Conservation (phyloP, 2,113 vertebrate species). For the Tinamus guttatus region DNA sequence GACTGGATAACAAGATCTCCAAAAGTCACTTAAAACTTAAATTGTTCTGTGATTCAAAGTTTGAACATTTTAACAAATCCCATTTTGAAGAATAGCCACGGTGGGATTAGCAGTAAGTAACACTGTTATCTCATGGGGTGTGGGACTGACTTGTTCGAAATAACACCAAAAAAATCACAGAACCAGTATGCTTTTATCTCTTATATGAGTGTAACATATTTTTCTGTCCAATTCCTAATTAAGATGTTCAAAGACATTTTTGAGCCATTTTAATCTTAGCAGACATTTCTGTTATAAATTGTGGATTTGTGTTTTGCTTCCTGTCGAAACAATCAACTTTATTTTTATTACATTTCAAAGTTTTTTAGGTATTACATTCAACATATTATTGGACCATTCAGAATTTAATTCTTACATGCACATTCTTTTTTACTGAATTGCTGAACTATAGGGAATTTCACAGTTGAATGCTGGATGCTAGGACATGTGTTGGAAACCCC, state of each 20-base stretch:
- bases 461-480: not conserved
- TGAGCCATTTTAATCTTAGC: not conserved
- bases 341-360: not conserved
- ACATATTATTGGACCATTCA: not conserved
- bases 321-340: not conserved
- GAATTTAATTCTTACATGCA: not conserved
- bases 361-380: fast-evolving
- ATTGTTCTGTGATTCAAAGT: not conserved
- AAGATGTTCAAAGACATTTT: not conserved
- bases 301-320: not conserved
- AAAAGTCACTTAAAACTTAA: not conserved
- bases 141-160: not conserved
- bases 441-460: not conserved
- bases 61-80: not conserved
- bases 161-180: not conserved
- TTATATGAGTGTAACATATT: fast-evolving
- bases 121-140: not conserved
- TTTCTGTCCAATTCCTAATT: not conserved
- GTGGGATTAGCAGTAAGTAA: not conserved
- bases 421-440: not conserved
- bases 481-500: fast-evolving
- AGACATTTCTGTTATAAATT: not conserved
- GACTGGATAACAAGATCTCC: not conserved
- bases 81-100: not conserved
- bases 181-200: not conserved